phyloP scores from a whole-genome alignment of 1,140 invertebrate genomes.

The Eubasilissa regina region DNA sequence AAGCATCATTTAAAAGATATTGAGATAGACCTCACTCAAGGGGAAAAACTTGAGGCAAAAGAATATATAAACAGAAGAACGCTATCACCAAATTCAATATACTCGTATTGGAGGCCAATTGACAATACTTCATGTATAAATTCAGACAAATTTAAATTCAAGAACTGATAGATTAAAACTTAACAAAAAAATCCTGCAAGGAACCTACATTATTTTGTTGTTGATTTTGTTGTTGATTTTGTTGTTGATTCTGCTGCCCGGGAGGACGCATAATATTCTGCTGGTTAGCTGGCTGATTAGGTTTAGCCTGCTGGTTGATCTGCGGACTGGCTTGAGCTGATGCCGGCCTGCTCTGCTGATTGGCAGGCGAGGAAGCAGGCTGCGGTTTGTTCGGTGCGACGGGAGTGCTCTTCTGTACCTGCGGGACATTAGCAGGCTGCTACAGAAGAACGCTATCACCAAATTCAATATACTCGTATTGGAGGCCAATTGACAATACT shows the following conservation, averaged over 20 bases:
- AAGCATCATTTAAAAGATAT: constrained; percentile 21
- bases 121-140: neutral
- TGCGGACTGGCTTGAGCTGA: constrained; percentile 9
- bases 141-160: too few species aligned
- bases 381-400: neutral
- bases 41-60: too few species aligned
- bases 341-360: constrained; percentile 40
- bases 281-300: constrained; percentile 24
- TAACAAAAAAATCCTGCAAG: too few species aligned
- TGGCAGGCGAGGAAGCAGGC: neutral
- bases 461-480: neutral
- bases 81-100: neutral
- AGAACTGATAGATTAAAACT: too few species aligned
- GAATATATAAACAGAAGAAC: neutral
- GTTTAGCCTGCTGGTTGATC: constrained; percentile 37
- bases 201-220: constrained; percentile 42
- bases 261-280: constrained; percentile 34
- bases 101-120: neutral
- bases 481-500: neutral
- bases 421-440: neutral
- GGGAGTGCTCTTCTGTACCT: constrained; percentile 16
- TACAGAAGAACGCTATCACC: neutral
- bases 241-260: constrained; percentile 31
- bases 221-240: too few species aligned
- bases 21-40: too few species aligned